These are phyloP conservation scores for Lytechinus pictus DNA, from an alignment of 35 echinoderm and acorn worm genomes.

Conservation along the genomic window DNA sequence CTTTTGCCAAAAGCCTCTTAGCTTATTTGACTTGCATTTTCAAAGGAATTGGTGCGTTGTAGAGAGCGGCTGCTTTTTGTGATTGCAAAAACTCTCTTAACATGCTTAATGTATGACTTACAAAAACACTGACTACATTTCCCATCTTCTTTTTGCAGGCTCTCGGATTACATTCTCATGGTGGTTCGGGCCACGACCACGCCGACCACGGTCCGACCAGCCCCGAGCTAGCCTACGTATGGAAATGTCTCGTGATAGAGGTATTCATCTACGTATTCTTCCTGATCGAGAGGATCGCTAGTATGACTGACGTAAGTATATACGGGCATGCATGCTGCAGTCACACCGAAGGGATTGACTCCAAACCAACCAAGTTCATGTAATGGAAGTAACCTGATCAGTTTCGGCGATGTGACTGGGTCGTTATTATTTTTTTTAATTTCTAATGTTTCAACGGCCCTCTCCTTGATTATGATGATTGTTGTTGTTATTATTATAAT, in stretches of 20 bases:
- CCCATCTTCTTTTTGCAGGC: slow-evolving; percentile 53
- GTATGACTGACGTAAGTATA: slow-evolving; percentile 29
- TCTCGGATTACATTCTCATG: slow-evolving; percentile 74
- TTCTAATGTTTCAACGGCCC: too few species aligned
- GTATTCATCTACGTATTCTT: slow-evolving; percentile 78
- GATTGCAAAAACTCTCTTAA: too few species aligned
- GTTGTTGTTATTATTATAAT: too few species aligned
- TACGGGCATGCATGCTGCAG: not conserved
- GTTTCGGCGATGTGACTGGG: too few species aligned
- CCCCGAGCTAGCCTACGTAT: slow-evolving; percentile 67
- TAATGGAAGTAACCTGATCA: not conserved
- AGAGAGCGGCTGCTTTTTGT: too few species aligned
- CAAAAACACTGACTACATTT: too few species aligned
- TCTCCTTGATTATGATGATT: not conserved
- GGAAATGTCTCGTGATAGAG: slow-evolving; percentile 66
- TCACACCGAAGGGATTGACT: not conserved
- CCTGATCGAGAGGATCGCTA: slow-evolving; percentile 56
- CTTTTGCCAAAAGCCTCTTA: too few species aligned
- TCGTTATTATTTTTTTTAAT: too few species aligned
- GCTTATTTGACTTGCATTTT: too few species aligned
- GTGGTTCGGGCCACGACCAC: not conserved
- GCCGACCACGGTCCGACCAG: slow-evolving; percentile 53
- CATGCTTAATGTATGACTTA: too few species aligned
- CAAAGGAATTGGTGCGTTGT: too few species aligned
- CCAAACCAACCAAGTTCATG: slow-evolving; percentile 27